Base-by-base conservation (phyloP, 2,113 vertebrate species). In the Cepphus grylle region DNA sequence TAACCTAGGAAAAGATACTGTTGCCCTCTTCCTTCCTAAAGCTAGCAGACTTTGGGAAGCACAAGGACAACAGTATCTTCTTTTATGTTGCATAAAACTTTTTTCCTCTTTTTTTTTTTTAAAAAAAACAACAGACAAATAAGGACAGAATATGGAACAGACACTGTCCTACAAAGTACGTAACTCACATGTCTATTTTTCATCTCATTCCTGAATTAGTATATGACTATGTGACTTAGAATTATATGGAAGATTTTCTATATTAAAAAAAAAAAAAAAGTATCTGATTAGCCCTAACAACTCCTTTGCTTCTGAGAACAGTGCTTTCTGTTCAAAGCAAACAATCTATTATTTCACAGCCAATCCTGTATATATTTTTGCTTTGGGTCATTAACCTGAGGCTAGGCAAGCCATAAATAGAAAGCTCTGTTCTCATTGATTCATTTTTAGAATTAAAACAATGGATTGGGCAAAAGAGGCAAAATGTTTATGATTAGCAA, bases 341-440 rank as follows among this genome's bases (percentile, higher is more conserved):
- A 73, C 0, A 1, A 58, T 47, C 36, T 49, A 58, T 78, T 86
- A 81, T 88, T 94, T 86, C 29, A 63, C 34, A 92, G 67, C 50
- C 52, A 67, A 72, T 65, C 78, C 21, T 4, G 2, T 18, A 22
- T 36, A 49, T 76, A 86, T 76, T 94, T 93, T 78, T 86, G 61
- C 8, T 92, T 87, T 69, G 79, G 83, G 83, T 92, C 92, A 92
- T 86, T 96, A 88, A 95, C 86, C 79, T 90, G 78, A 91, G 47
- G 47, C 70, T 94, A 47, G 47, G 86, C n/a, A 96, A 83, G 17
- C 30, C 59, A n/a, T 84, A 96, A 96, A 93, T 53, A 88, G 43
- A 93, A 95, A 93, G 23, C 38, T 70, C 86, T 65, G 47, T 32
- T 65, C 59, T 50, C 32, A 71, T 6, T 45, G 77, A 93, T 82